Conservation (phyloP, 2,888 invertebrate genomes). For the Drosophila atripex region DNA sequence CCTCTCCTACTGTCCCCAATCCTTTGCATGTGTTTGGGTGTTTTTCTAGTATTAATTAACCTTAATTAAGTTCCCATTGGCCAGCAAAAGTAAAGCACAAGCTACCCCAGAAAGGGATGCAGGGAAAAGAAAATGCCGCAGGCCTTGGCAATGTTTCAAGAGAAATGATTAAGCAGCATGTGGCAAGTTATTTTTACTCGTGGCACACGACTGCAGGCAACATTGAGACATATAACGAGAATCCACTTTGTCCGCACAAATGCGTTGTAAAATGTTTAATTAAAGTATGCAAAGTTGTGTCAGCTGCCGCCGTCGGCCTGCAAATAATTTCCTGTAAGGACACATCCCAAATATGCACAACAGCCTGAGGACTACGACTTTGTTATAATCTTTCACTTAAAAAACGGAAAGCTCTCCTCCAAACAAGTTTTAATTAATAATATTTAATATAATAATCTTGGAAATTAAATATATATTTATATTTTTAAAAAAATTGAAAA, state of each 20-base stretch:
- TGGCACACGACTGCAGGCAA: constrained; percentile 57
- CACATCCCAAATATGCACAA: neutral
- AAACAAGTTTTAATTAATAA: too few species aligned
- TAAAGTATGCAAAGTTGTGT: constrained; percentile 70
- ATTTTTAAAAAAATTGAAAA: too few species aligned
- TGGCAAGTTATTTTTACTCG: constrained; percentile 40
- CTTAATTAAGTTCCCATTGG: constrained; percentile 70
- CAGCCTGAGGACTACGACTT: neutral
- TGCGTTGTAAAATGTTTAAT: constrained; percentile 67
- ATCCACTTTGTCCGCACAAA: constrained; percentile 54
- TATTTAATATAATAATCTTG: too few species aligned
- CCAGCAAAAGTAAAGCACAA: constrained; percentile 15
- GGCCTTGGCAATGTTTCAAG: constrained; percentile 48
- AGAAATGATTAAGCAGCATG: constrained; percentile 55
- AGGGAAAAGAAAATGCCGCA: constrained; percentile 17
- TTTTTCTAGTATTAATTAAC: constrained; percentile 75
- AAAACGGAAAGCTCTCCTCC: too few species aligned
- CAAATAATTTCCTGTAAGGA: constrained; percentile 63
- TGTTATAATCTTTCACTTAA: too few species aligned
- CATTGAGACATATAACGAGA: constrained; percentile 67
- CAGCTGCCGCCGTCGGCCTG: constrained; percentile 64
- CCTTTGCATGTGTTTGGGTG: neutral
- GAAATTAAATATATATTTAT: too few species aligned
- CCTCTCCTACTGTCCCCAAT: neutral
- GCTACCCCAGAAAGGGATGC: neutral